A percentile compares a stretch with the other conserved stretches of the same genome.
These are phyloP conservation scores for Passer montanus DNA, from an alignment of 2,113 vertebrate genomes.

Conservation along the genomic window DNA sequence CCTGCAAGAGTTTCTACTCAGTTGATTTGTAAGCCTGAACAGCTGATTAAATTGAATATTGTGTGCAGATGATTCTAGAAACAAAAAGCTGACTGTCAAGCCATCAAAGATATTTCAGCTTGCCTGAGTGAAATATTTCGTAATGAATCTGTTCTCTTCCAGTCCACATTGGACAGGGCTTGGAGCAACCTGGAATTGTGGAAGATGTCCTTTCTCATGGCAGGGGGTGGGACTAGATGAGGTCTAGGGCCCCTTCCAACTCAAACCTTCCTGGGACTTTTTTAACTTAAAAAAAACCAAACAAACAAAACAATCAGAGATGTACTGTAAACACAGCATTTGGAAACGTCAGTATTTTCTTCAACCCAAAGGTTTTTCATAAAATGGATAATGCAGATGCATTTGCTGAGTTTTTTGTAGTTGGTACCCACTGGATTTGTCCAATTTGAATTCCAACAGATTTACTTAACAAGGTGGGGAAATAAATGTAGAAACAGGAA, in stretches of 20 bases:
- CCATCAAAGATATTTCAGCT: background rate
- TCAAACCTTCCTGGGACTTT: background rate
- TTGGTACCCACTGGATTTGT: background rate
- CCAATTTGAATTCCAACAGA: background rate
- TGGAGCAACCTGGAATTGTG: background rate
- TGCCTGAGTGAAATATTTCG: background rate
- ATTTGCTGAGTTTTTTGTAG: background rate
- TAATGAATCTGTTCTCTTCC: background rate
- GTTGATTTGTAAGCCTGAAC: background rate
- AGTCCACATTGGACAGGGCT: background rate
- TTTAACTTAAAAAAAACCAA: background rate
- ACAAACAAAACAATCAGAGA: background rate
- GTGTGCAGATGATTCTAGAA: background rate
- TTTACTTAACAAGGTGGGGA: rapidly evolving
- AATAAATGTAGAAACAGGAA: background rate
- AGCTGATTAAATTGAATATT: background rate
- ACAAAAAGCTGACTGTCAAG: background rate
- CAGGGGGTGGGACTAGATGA: background rate
- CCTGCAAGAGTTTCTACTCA: background rate
- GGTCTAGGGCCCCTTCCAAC: background rate
- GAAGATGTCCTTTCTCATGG: background rate
- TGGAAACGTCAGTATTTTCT: background rate
- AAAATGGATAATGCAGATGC: background rate
- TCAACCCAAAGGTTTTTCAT: background rate
- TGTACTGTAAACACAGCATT: background rate